Evolutionary conservation across 2,797 vertebrate species (phyloP).

Genomic region (Arnoldichthys spilopterus): DNA sequence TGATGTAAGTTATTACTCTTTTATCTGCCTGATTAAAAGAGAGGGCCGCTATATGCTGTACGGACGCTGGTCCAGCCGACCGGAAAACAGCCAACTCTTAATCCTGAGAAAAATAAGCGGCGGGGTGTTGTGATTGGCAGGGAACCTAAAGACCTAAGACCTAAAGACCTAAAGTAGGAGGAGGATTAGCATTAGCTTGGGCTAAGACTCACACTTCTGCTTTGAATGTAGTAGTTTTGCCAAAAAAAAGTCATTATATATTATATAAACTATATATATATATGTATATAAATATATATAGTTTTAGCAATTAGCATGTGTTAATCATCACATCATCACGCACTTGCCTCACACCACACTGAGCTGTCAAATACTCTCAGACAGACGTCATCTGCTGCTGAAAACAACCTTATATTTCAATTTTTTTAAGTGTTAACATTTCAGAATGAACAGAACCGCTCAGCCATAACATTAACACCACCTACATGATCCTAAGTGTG

Average conservation of each 20-base stretch:
- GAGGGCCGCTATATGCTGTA: constrained; percentile 67
- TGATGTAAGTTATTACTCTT: constrained; percentile 76
- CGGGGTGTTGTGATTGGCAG: constrained; percentile 41
- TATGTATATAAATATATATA: too few relatives aligned
- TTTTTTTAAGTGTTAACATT: too few relatives aligned
- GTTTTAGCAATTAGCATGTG: background rate
- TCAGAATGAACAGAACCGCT: too few relatives aligned
- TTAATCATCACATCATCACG: too few relatives aligned
- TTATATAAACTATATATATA: too few relatives aligned
- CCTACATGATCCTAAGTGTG: too few relatives aligned
- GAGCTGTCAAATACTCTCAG: too few relatives aligned
- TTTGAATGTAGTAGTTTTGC: background rate
- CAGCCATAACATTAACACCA: too few relatives aligned
- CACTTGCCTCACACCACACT: background rate
- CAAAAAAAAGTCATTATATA: too few relatives aligned
- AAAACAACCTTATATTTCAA: too few relatives aligned
- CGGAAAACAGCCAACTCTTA: constrained; percentile 57
- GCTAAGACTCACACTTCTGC: background rate
- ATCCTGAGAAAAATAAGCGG: constrained; percentile 44
- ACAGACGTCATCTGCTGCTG: too few relatives aligned
- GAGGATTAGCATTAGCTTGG: constrained; percentile 15
- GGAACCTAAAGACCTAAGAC: constrained; percentile 26
- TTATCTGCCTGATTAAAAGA: constrained; percentile 79
- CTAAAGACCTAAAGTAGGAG: constrained; percentile 29
- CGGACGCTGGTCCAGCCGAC: constrained; percentile 70